Percentiles rank a stretch among this genome's conserved stretches.
Conservation (phyloP, 2,797 vertebrate genomes). For the Oreochromis grahami region DNA sequence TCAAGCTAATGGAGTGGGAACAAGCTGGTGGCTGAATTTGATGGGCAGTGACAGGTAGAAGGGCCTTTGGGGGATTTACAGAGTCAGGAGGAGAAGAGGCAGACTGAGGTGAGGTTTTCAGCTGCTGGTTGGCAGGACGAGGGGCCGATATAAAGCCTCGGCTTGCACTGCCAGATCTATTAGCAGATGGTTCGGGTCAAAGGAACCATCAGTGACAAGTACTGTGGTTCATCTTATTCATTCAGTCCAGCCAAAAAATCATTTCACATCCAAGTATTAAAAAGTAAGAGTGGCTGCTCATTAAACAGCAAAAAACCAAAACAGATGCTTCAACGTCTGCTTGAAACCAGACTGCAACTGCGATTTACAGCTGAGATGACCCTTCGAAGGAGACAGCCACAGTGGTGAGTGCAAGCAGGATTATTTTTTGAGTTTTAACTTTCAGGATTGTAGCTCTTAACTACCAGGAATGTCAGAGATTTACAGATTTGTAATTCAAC, state of each 20-base stretch:
- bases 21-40: constrained; percentile 1
- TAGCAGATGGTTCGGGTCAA: constrained; percentile 5
- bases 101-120: constrained; percentile 35
- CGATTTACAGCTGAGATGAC: constrained; percentile 17
- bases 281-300: not conserved
- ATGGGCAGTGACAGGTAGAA: constrained; percentile 38
- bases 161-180: constrained; percentile 13
- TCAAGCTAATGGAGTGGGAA: constrained; percentile 68
- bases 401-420: constrained; percentile 38
- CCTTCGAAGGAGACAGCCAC: not conserved
- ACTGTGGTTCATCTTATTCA: not conserved
- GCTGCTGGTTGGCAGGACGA: constrained; percentile 27
- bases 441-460: not conserved
- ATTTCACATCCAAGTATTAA: not conserved
- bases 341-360: not conserved
- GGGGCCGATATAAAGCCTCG: constrained; percentile 29
- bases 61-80: constrained; percentile 51
- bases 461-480: not conserved
- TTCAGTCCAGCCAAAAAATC: not conserved
- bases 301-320: not conserved
- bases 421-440: not conserved
- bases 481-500: not conserved
- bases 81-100: not conserved
- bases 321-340: not conserved
- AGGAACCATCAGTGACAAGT: constrained; percentile 1